phyloP scores from a whole-genome alignment of 2,113 vertebrate species.

The Marmota monax region DNA sequence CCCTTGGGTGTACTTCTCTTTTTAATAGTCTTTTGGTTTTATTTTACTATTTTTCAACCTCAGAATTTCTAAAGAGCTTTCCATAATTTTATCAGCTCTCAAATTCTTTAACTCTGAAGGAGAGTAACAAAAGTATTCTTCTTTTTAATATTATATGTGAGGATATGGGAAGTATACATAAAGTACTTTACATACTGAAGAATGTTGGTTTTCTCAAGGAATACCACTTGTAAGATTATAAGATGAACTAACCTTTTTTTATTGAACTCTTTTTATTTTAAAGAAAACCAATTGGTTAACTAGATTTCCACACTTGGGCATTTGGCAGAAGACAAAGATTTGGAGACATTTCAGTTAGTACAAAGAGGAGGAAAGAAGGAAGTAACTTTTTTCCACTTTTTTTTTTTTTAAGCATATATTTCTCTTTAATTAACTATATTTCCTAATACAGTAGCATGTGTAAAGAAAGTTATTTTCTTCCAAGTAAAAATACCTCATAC shows the following conservation, averaged over 20 bases:
- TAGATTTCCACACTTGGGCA: neutral
- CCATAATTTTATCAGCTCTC: neutral
- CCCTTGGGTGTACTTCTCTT: neutral
- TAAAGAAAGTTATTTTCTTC: too few relatives aligned
- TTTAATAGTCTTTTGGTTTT: slow-evolving; percentile 16
- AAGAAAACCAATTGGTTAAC: neutral
- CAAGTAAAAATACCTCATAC: too few relatives aligned
- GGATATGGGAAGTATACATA: neutral
- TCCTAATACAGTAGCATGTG: too few relatives aligned
- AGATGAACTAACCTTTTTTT: neutral
- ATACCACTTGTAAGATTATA: neutral
- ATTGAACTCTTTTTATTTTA: slow-evolving; percentile 30
- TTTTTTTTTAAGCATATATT: too few relatives aligned
- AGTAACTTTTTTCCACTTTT: neutral
- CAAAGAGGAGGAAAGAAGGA: neutral
- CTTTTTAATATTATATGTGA: neutral
- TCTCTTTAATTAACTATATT: too few relatives aligned
- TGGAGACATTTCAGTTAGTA: neutral
- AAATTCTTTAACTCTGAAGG: slow-evolving; percentile 1
- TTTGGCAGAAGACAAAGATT: neutral
- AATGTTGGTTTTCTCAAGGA: neutral
- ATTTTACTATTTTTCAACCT: slow-evolving; percentile 20
- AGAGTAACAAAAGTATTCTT: neutral
- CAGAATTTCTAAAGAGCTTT: neutral
- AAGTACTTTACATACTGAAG: neutral